Percentiles rank a stretch among this genome's conserved stretches.
Evolutionary conservation across 2,888 invertebrate species (phyloP).

Genomic region (Gastrophysa polygoni): DNA sequence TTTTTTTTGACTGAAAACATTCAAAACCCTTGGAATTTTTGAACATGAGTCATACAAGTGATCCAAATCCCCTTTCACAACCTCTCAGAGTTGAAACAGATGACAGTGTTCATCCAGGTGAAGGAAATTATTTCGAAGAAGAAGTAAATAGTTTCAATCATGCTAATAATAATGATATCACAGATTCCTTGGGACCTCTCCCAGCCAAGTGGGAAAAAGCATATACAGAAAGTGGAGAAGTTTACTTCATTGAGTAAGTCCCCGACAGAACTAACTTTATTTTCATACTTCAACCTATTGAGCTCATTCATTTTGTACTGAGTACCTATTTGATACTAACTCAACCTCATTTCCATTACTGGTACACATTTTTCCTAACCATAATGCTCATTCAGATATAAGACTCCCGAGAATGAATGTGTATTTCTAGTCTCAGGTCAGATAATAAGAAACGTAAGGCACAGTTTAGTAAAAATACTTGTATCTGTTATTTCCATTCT

Average conservation of each 20-base stretch:
- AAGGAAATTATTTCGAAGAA: slow-evolving; percentile 50
- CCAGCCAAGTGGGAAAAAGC: slow-evolving; percentile 98
- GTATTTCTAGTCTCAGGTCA: too few relatives aligned
- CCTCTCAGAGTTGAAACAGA: slow-evolving; percentile 56
- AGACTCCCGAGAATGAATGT: too few relatives aligned
- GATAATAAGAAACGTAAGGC: too few relatives aligned
- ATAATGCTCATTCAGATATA: too few relatives aligned
- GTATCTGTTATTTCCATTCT: too few relatives aligned
- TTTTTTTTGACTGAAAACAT: background rate
- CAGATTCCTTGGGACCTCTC: slow-evolving; percentile 85
- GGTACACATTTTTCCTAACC: too few relatives aligned
- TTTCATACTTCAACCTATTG: too few relatives aligned
- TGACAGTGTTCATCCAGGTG: slow-evolving; percentile 48
- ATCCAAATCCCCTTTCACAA: slow-evolving; percentile 56
- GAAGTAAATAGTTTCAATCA: slow-evolving; percentile 53
- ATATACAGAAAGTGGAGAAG: slow-evolving; percentile 94
- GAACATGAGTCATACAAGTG: slow-evolving; percentile 57
- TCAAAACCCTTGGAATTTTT: background rate
- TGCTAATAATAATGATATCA: slow-evolving; percentile 56
- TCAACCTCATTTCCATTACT: too few relatives aligned
- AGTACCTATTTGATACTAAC: too few relatives aligned
- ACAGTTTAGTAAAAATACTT: too few relatives aligned
- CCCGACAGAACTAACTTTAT: too few relatives aligned
- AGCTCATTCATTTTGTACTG: too few relatives aligned
- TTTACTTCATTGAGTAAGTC: slow-evolving; percentile 95